phyloP scores from a whole-genome alignment of 2,113 vertebrate species.

The Dipodomys ordii region DNA sequence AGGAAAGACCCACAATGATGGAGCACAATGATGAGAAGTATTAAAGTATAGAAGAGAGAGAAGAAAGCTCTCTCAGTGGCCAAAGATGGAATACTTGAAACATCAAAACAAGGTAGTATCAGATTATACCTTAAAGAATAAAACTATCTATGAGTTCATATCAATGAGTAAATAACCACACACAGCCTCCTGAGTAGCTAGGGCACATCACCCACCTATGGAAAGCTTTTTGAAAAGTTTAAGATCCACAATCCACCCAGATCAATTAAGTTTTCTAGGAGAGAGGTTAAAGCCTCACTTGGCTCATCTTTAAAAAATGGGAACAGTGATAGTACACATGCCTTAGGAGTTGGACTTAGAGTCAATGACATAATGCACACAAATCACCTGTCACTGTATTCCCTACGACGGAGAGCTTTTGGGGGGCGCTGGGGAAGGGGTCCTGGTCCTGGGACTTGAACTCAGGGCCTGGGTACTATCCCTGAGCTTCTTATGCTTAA shows the following conservation, averaged over 20 bases:
- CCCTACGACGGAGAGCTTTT: neutral
- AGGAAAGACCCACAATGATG: neutral
- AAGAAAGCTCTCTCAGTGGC: neutral
- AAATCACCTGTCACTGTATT: neutral
- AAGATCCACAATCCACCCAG: neutral
- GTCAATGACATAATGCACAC: neutral
- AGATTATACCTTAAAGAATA: too few species aligned
- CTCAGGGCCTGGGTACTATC: too few species aligned
- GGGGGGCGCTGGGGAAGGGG: too few species aligned
- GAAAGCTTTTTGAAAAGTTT: neutral
- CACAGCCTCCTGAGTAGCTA: too few species aligned
- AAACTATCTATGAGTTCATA: too few species aligned
- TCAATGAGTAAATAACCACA: too few species aligned
- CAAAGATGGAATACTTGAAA: neutral
- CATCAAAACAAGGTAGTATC: too few species aligned
- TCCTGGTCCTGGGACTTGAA: too few species aligned
- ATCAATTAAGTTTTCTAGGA: neutral
- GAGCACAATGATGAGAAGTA: neutral
- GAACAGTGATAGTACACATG: neutral
- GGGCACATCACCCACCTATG: neutral
- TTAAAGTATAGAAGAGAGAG: neutral
- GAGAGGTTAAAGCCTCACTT: neutral
- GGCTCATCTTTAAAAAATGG: constrained; percentile 2
- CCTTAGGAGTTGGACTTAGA: neutral
- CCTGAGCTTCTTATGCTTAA: too few species aligned